phyloP scores from a whole-genome alignment of 2,113 vertebrate genomes.

The Emydura subglobosa region DNA sequence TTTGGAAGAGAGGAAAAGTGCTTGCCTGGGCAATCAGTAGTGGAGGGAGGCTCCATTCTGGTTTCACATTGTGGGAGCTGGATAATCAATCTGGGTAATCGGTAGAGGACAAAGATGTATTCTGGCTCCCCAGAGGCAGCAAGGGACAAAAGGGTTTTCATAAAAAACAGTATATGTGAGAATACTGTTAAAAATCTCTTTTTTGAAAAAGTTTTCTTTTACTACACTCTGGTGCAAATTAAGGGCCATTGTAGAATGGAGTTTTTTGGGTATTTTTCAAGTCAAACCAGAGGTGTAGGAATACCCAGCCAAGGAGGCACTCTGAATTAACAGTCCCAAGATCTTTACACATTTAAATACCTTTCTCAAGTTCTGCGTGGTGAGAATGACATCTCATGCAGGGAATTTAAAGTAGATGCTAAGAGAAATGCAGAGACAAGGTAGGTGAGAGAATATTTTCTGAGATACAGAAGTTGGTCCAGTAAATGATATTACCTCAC shows the following conservation, averaged over 20 bases:
- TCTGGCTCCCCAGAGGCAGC: background rate
- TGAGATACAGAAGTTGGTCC: no score
- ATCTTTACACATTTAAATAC: background rate
- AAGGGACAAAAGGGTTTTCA: background rate
- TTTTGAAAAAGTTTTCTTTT: conserved; percentile 25
- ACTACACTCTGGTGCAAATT: conserved; percentile 38
- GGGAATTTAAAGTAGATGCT: background rate
- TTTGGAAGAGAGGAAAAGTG: background rate
- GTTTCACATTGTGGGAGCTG: background rate
- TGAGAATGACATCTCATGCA: conserved; percentile 65
- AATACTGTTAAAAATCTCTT: background rate
- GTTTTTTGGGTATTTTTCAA: background rate
- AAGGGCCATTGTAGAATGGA: background rate
- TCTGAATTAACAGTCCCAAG: background rate
- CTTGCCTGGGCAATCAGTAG: background rate
- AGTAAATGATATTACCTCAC: no score
- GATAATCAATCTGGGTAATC: background rate
- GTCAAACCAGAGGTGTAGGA: conserved; percentile 19
- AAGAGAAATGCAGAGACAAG: background rate
- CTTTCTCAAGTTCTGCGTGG: conserved; percentile 53
- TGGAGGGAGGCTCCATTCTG: background rate
- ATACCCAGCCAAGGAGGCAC: background rate
- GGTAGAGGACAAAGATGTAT: background rate
- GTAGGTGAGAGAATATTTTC: no score
- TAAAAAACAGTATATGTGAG: background rate